Evolutionary conservation across 2,113 vertebrate species (phyloP), one percentile per base, ranked within the genome.

Genomic region (Apteryx owenii): DNA sequence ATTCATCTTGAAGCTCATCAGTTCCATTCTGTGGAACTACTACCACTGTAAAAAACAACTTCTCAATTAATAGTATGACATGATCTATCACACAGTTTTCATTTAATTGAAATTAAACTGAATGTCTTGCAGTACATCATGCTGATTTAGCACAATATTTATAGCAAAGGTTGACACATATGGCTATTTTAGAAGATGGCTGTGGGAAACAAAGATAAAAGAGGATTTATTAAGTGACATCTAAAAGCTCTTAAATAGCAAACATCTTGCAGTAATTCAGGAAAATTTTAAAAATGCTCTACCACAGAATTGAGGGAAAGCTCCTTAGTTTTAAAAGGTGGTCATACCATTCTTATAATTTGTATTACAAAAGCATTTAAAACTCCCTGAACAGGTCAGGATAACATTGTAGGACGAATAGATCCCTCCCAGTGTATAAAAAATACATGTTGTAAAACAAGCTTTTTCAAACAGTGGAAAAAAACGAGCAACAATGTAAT

Each of bases 61-160:
- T 91, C 83, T 70, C 81, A 94, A 82, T 95, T 97, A 96, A 85
- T 88, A 92, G n/a, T 77, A 77, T 60, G 78, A 84, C 64, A 90
- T 85, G 82, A 96, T 96, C 92, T 94, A 97, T 89, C 71, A 84
- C 38, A 93, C 1, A 85, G 73, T 70, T 96, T 97, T 95, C 31
- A 95, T 38, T 89, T 96, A 94, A 97, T 87, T 96, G 80, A 82
- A 94, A 95, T 84, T 82, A 72, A 97, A 93, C 69, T 13, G 36
- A 93, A 53, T 85, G 94, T 84, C 60, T 94, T 95, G 42, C 90
- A 51, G 80, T 85, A 94, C 7, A 88, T 54, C 89, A 75, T 73
- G 54, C 75, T 92, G 79, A 85, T 85, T 96, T 95, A 91, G 64
- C 95, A 95, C 62, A 7, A 62, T 85, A 92, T 70, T 95, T 95